Conservation (phyloP, 2,888 invertebrate genomes). For the Eucera pruinosa region DNA sequence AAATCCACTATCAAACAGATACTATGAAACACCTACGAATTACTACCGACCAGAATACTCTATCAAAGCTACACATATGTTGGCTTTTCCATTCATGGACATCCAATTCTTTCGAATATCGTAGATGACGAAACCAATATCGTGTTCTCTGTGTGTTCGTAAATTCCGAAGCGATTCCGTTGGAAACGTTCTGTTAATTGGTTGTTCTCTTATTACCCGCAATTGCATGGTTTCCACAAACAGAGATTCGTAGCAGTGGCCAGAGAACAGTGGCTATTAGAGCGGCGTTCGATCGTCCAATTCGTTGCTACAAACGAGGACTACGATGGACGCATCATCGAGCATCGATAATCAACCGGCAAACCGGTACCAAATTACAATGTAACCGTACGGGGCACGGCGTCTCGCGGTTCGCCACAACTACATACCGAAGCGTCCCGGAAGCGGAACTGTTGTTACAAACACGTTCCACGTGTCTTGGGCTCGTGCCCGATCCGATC, state of each 20-base stretch:
- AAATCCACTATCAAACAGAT: no score
- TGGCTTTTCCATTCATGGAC: neutral
- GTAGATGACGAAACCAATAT: constrained; percentile 3
- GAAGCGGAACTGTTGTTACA: constrained; percentile 33
- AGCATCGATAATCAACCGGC: constrained; percentile 34
- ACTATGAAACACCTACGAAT: no score
- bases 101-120: constrained; percentile 2
- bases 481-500: neutral
- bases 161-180: constrained; percentile 22
- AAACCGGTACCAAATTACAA: constrained; percentile 61
- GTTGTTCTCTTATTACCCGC: constrained; percentile 48
- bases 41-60: no score
- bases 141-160: neutral
- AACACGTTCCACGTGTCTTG: constrained; percentile 3
- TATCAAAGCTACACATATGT: no score
- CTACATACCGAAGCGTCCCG: constrained; percentile 43
- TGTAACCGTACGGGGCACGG: constrained; percentile 39
- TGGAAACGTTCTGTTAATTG: no score
- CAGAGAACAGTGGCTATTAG: constrained; percentile 24
- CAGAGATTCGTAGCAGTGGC: constrained; percentile 23
- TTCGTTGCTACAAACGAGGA: constrained; percentile 25
- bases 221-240: constrained; percentile 45
- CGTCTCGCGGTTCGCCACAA: constrained; percentile 56
- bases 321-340: constrained; percentile 5
- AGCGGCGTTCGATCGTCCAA: constrained; percentile 13